Percentiles rank a stretch among this genome's conserved stretches.
These are phyloP conservation scores for Symphodus melops DNA, from an alignment of 2,113 vertebrate genomes.

Conservation along the genomic window DNA sequence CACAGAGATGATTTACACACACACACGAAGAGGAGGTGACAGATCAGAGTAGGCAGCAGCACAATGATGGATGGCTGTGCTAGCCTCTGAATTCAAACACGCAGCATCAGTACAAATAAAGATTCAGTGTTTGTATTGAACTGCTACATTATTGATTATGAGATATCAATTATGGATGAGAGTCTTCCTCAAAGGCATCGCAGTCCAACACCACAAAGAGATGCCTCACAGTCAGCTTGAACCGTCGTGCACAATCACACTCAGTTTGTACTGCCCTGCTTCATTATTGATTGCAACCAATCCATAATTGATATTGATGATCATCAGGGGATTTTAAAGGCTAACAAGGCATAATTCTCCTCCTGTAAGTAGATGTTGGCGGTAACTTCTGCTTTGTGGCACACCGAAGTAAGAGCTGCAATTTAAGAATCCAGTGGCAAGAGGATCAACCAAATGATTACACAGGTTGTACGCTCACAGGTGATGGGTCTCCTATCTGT, in stretches of 20 bases:
- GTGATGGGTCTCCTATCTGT: no score
- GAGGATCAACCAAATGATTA: background rate
- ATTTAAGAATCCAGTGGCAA: background rate
- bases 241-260: slow-evolving; percentile 43
- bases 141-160: slow-evolving; percentile 78
- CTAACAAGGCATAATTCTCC: slow-evolving; percentile 6
- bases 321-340: slow-evolving; percentile 32
- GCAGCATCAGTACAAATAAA: slow-evolving; percentile 68
- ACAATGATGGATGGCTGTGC: slow-evolving; percentile 50
- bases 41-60: slow-evolving; percentile 57
- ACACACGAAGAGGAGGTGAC: slow-evolving; percentile 28
- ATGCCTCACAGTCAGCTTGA: slow-evolving; percentile 52
- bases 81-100: slow-evolving; percentile 56
- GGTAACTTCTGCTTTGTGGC: background rate
- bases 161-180: slow-evolving; percentile 74
- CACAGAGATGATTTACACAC: slow-evolving; percentile 34
- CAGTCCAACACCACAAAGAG: slow-evolving; percentile 65
- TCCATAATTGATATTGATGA: slow-evolving; percentile 66
- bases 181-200: slow-evolving; percentile 59
- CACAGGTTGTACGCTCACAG: background rate
- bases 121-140: slow-evolving; percentile 77
- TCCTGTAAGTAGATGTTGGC: background rate
- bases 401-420: background rate
- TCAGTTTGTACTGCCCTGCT: slow-evolving; percentile 42
- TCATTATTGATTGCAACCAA: slow-evolving; percentile 64